A percentile compares a stretch with the other conserved stretches of the same genome.
Conservation (phyloP, 2,797 vertebrate genomes). For the Sebastes nivosus region DNA sequence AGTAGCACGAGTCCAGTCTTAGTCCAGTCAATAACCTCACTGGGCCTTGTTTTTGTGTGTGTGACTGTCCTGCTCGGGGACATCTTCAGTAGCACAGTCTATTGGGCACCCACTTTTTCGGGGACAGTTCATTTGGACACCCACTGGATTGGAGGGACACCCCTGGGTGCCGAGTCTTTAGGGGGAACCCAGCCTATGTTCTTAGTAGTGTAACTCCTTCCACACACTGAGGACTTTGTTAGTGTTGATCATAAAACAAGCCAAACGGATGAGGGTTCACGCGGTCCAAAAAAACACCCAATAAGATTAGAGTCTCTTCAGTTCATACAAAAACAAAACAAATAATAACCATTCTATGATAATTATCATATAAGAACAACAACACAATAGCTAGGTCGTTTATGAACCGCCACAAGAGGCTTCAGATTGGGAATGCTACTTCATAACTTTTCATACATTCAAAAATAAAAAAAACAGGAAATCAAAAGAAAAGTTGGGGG, state of each 20-base stretch:
- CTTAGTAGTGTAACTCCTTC: slow-evolving; percentile 46
- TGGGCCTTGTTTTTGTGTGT: slow-evolving; percentile 54
- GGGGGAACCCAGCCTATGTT: slow-evolving; percentile 54
- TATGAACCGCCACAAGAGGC: slow-evolving; percentile 82
- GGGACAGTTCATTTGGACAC: slow-evolving; percentile 50
- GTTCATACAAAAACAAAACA: slow-evolving; percentile 79
- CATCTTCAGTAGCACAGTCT: slow-evolving; percentile 59
- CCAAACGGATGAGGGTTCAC: slow-evolving; percentile 65
- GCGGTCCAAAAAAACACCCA: slow-evolving; percentile 65
- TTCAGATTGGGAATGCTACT: slow-evolving; percentile 90
- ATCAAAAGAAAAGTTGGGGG: slow-evolving; percentile 42
- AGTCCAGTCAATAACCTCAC: slow-evolving; percentile 62
- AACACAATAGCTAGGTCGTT: slow-evolving; percentile 81
- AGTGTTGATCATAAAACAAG: slow-evolving; percentile 65
- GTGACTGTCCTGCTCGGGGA: slow-evolving; percentile 28
- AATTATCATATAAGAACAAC: slow-evolving; percentile 77
- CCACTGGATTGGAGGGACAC: slow-evolving; percentile 33
- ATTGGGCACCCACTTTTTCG: slow-evolving; percentile 15
- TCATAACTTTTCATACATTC: slow-evolving; percentile 91
- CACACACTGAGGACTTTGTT: slow-evolving; percentile 52
- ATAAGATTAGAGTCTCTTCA: slow-evolving; percentile 73
- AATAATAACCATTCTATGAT: slow-evolving; percentile 69
- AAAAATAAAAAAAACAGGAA: slow-evolving; percentile 58
- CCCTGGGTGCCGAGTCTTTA: slow-evolving; percentile 50
- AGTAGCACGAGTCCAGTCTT: slow-evolving; percentile 61